These are phyloP conservation scores for Aricia artaxerxes DNA, from an alignment of 2,888 invertebrate species.

Conservation along the genomic window DNA sequence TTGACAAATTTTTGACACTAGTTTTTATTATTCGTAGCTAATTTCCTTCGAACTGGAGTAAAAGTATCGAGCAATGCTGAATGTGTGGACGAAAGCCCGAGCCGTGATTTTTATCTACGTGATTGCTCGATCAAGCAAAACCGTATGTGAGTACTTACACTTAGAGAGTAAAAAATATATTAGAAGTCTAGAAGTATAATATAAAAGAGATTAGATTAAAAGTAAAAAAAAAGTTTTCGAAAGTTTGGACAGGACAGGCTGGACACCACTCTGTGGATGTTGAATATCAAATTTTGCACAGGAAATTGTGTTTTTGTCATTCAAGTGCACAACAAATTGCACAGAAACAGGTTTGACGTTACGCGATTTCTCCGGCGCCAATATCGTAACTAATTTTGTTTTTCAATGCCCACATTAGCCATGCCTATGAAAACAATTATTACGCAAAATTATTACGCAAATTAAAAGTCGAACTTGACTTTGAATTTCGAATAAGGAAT, in stretches of 20 bases:
- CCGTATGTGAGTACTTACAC: too few species aligned
- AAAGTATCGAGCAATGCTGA: too few species aligned
- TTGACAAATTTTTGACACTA: too few species aligned
- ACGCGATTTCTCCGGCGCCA: slow-evolving; percentile 19
- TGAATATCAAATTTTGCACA: slow-evolving; percentile 9
- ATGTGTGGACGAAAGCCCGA: too few species aligned
- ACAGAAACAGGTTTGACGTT: slow-evolving; percentile 20
- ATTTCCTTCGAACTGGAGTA: too few species aligned
- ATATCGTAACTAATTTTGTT: slow-evolving; percentile 29
- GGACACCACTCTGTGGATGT: neutral
- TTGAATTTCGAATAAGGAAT: slow-evolving; percentile 25
- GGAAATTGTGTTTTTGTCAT: neutral
- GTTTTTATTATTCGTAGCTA: too few species aligned
- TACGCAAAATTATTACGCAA: neutral
- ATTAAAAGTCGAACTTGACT: slow-evolving; percentile 23
- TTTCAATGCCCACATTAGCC: slow-evolving; percentile 25
- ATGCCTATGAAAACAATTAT: slow-evolving; percentile 22
- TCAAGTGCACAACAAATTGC: slow-evolving; percentile 26
- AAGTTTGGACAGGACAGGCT: neutral
- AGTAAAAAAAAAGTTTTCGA: neutral
- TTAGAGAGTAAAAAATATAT: neutral
- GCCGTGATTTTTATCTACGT: too few species aligned
- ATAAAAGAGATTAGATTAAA: too few species aligned
- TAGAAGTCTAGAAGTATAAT: too few species aligned
- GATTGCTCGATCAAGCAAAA: too few species aligned